Evolutionary conservation across 2,888 invertebrate species (phyloP).

Genomic region (Caradrina clavipalpis): DNA sequence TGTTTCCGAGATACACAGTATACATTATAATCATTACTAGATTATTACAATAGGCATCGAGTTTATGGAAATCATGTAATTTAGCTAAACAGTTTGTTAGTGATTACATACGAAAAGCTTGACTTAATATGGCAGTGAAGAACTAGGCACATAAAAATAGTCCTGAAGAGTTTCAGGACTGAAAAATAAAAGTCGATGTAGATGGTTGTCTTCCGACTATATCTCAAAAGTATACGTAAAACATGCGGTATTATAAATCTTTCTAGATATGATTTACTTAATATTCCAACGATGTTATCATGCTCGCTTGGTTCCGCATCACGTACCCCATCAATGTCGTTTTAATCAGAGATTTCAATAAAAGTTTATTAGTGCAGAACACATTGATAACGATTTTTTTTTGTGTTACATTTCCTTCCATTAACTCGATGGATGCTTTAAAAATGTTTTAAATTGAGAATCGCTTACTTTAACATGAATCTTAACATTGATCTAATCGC

Average conservation of each 20-base stretch:
- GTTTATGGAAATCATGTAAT: constrained; percentile 51
- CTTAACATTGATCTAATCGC: constrained; percentile 68
- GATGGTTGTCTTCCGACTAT: too few species aligned
- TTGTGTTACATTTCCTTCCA: constrained; percentile 41
- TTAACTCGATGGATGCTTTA: constrained; percentile 53
- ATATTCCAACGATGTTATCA: not conserved
- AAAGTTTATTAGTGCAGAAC: not conserved
- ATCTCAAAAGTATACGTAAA: not conserved
- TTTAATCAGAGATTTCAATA: not conserved
- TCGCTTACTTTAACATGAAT: constrained; percentile 65
- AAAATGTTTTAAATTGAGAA: constrained; percentile 68
- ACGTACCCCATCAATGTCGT: not conserved
- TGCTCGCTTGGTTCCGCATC: too few species aligned
- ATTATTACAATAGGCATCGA: constrained; percentile 56
- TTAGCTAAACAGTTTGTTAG: not conserved
- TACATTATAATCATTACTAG: constrained; percentile 49
- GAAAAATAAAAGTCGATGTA: too few species aligned
- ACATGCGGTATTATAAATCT: too few species aligned
- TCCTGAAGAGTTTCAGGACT: too few species aligned
- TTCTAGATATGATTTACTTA: not conserved
- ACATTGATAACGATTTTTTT: not conserved
- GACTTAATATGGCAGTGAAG: not conserved
- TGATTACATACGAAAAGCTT: not conserved
- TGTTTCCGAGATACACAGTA: constrained; percentile 66
- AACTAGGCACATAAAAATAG: not conserved